These are phyloP conservation scores for Trachops cirrhosus DNA, from an alignment of 2,797 vertebrate genomes.

Conservation along the genomic window DNA sequence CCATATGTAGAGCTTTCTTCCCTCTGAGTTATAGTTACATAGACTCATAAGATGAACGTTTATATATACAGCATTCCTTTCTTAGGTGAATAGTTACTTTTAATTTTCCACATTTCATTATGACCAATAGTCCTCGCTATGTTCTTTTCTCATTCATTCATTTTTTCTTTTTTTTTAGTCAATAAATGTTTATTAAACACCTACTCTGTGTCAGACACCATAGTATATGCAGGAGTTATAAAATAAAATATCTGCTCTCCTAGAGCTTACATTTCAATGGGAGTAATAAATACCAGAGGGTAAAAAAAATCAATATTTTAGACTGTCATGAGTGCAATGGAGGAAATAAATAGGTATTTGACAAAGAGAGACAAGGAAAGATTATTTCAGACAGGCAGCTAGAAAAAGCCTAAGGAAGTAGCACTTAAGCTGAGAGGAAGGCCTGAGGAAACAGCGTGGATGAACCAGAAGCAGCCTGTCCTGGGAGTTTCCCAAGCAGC, in stretches of 20 bases:
- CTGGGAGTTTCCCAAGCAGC: not conserved
- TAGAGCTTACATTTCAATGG: not conserved
- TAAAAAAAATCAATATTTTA: not conserved
- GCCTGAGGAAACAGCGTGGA: not conserved
- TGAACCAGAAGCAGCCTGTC: not conserved
- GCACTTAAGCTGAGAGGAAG: not conserved
- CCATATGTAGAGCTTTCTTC: not conserved
- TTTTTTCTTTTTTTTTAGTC: not conserved
- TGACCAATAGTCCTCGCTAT: not conserved
- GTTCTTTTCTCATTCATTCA: not conserved
- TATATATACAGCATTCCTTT: not conserved
- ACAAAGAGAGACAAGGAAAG: not conserved
- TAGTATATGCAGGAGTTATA: not conserved
- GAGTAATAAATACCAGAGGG: not conserved
- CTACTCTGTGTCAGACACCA: not conserved
- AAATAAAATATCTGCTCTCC: not conserved
- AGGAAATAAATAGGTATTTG: not conserved
- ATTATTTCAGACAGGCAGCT: not conserved
- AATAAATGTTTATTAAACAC: not conserved
- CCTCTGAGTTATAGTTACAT: not conserved
- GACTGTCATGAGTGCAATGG: not conserved
- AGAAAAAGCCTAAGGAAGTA: not conserved
- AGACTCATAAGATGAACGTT: not conserved
- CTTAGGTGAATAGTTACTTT: not conserved
- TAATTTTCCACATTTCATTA: constrained; percentile 7